Base-by-base conservation (phyloP, 2,888 invertebrate species). In the Aleiodes leptofemur region DNA sequence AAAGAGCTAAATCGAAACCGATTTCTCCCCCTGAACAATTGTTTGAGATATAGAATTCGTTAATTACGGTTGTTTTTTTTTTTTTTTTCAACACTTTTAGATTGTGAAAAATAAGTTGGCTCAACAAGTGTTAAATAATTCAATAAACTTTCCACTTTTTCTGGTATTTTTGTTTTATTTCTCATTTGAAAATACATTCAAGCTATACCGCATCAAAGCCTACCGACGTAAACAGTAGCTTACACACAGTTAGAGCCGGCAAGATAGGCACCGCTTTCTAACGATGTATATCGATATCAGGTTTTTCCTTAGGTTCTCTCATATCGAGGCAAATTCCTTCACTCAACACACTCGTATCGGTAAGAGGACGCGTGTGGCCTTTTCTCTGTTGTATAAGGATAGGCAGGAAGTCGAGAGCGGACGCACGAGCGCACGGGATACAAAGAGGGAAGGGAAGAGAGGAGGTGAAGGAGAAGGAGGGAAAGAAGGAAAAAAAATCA, bases 401-500 rank as follows among this genome's bases (percentile, higher is more conserved):
- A 79, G 82, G 80, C 81, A 83, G 84, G 82, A 83, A 83, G 83
- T 81, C 72, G 72, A 74, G 70, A 74, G 76, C 76, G 78, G 73
- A 78, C 79, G 78, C 79, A 76, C 72, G 57, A 61, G 29, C 29
- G 61, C 43, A 50, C 77, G 76, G 57, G 69, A 72, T 53, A 64
- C 72, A 31, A 57, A 59, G 68, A 51, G 76, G 70, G 56, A 73
- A 73, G 70, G 69, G 76, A 71, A 43, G 3, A 43, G 61, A 57
- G 53, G 77, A 73, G 74, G 80, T 76, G 76, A 82, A 81, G 83
- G 83, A 86, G 84, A 82, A 61, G 69, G 78, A 81, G 81, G 83
- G 83, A 85, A 84, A 69, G 86, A 91, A 88, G 85, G 91, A 91
- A 86, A 91, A 91, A 91, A 91, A 91, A 91, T 90, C 90, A 90